phyloP scores from a whole-genome alignment of 2,113 vertebrate genomes.

The Oxyura jamaicensis region DNA sequence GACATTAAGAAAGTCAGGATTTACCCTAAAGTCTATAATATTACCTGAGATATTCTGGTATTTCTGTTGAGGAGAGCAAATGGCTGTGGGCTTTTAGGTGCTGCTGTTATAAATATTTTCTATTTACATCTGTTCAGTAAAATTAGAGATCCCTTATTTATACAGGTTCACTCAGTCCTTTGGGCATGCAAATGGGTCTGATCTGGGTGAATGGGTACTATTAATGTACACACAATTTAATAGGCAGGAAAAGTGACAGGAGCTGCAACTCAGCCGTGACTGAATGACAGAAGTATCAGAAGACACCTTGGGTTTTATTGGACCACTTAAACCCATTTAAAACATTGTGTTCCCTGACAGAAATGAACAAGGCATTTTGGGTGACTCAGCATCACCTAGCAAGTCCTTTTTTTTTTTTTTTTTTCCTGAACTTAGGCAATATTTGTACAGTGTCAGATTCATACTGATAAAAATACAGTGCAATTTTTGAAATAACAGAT shows the following conservation, averaged over 20 bases:
- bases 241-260: neutral
- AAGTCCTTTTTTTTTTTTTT: neutral
- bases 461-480: neutral
- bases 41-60: neutral
- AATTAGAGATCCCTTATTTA: neutral
- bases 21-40: neutral
- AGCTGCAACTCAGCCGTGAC: neutral
- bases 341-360: neutral
- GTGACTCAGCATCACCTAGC: neutral
- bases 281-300: neutral
- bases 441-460: neutral
- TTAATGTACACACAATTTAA: neutral
- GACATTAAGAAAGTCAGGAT: neutral
- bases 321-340: neutral
- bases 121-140: neutral
- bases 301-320: neutral
- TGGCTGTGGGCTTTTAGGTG: neutral
- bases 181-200: neutral
- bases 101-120: neutral
- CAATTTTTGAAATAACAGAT: slow-evolving; percentile 4
- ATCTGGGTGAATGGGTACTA: neutral
- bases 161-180: neutral
- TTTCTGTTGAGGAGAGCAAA: neutral
- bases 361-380: neutral
- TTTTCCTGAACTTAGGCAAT: neutral